phyloP scores from a whole-genome alignment of 2,888 invertebrate species.

The Glyphotaelius pellucidus region DNA sequence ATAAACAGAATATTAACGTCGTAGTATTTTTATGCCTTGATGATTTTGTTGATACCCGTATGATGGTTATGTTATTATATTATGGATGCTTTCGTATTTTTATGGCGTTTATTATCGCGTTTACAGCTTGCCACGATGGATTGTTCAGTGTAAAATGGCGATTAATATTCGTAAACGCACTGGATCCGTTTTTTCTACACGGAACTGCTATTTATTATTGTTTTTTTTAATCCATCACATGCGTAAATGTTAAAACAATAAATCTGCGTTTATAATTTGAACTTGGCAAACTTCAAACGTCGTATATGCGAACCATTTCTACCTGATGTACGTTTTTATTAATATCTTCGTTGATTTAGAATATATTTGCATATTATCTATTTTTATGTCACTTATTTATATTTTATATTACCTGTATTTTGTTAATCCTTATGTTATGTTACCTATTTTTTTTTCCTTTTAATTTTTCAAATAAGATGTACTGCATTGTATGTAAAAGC shows the following conservation, averaged over 20 bases:
- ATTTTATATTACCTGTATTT: too few relatives aligned
- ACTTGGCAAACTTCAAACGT: too few relatives aligned
- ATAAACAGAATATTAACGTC: not conserved
- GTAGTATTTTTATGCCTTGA: constrained; percentile 2
- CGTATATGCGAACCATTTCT: too few relatives aligned
- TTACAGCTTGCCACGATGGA: not conserved
- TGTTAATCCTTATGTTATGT: too few relatives aligned
- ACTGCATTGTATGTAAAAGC: too few relatives aligned
- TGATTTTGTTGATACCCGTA: not conserved
- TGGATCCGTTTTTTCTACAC: not conserved
- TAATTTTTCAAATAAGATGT: too few relatives aligned
- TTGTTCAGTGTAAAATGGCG: not conserved
- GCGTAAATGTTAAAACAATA: not conserved
- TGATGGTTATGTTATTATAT: not conserved
- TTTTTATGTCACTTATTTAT: too few relatives aligned
- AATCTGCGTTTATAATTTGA: not conserved
- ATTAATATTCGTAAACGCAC: not conserved
- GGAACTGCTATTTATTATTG: not conserved
- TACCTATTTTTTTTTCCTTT: too few relatives aligned
- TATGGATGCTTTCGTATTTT: not conserved
- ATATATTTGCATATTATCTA: too few relatives aligned
- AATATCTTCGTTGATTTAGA: too few relatives aligned
- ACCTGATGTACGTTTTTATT: too few relatives aligned
- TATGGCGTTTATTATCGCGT: constrained; percentile 2
- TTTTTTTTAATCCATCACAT: not conserved